Conservation (phyloP, 1,140 invertebrate species). For the Nymphalis io region DNA sequence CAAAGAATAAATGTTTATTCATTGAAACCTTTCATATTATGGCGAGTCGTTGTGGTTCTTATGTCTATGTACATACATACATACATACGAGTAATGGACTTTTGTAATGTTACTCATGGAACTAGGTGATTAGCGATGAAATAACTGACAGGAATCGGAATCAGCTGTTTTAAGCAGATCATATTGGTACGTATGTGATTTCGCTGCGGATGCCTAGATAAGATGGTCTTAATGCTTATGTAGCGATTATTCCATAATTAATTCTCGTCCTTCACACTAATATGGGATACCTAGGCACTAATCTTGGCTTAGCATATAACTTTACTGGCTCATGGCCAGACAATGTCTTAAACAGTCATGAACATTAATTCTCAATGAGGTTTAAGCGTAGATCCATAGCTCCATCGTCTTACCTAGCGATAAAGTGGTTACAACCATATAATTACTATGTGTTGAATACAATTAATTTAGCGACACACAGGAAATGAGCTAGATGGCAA, state of each 20-base stretch:
- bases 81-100: not conserved
- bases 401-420: not conserved
- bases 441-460: not conserved
- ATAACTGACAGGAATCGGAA: conserved; percentile 17
- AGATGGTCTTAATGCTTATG: conserved; percentile 34
- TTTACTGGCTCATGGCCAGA: conserved; percentile 33
- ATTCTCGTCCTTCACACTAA: conserved; percentile 30
- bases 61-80: too few species aligned
- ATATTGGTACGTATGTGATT: conserved; percentile 30
- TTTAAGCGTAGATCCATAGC: conserved; percentile 5
- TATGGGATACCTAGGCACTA: conserved; percentile 44
- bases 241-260: conserved; percentile 43
- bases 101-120: conserved; percentile 21
- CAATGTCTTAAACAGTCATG: conserved; percentile 26
- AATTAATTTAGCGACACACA: not conserved
- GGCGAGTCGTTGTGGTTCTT: not conserved
- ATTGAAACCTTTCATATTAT: not conserved
- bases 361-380: conserved; percentile 28
- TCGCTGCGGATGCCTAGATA: conserved; percentile 33
- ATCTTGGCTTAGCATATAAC: conserved; percentile 34
- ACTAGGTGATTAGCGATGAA: not conserved
- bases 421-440: not conserved
- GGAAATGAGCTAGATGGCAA: not conserved
- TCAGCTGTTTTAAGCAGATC: conserved; percentile 2
- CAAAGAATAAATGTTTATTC: not conserved